These are phyloP conservation scores for Micromussa lordhowensis DNA, from an alignment of 92 coral and sea anemone species.

Conservation along the genomic window DNA sequence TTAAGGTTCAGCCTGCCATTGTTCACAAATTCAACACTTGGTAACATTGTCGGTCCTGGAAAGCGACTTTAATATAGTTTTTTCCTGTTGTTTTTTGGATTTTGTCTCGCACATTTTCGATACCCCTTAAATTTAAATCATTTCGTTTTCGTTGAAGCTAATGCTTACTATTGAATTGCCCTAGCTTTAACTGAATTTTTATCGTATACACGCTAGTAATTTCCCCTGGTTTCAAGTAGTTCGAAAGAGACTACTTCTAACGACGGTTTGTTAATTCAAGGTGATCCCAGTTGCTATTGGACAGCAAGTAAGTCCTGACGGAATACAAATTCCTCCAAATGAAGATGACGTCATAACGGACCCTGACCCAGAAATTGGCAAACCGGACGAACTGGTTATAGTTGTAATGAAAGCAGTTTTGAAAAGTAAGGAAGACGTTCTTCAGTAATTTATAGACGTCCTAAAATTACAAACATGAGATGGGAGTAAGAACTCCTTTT, in stretches of 20 bases:
- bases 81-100: no score
- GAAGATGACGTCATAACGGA: constrained; percentile 42
- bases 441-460: background rate
- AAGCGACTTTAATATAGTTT: no score
- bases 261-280: constrained; percentile 8
- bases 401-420: constrained; percentile 55
- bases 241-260: background rate
- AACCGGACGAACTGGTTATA: constrained; percentile 36
- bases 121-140: background rate
- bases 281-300: constrained; percentile 75
- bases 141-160: background rate
- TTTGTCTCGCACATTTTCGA: no score
- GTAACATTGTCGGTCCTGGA: no score
- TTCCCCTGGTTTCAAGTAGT: background rate
- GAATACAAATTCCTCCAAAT: constrained; percentile 37
- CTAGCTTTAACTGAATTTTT: background rate
- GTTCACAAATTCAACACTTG: no score
- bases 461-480: no score
- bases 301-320: constrained; percentile 42
- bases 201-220: background rate
- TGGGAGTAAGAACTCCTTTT: no score
- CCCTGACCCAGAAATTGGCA: constrained; percentile 23
- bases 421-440: constrained; percentile 40
- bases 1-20: no score
- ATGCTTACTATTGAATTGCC: background rate